A percentile compares a stretch with the other conserved stretches of the same genome.
These are phyloP conservation scores for Sinelater perroti DNA, from an alignment of 2,888 invertebrate genomes.

Conservation along the genomic window DNA sequence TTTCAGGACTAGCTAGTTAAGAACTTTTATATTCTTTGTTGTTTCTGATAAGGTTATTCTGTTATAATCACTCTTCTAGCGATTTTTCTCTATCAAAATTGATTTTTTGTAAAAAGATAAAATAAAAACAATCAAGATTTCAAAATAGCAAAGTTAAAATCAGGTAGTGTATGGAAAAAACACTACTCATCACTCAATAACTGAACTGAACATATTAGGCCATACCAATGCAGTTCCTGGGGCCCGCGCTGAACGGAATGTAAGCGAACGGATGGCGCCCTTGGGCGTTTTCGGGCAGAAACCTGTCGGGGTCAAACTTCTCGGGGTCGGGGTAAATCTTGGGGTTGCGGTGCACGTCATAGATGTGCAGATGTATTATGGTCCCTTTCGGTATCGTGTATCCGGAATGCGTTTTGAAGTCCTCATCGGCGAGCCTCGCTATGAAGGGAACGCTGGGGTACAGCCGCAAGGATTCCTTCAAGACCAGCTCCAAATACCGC, in stretches of 20 bases:
- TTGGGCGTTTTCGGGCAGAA: conserved; percentile 67
- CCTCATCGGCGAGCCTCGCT: conserved; percentile 59
- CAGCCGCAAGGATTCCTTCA: conserved; percentile 71
- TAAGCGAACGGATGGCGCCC: conserved; percentile 70
- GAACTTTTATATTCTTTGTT: too few species aligned
- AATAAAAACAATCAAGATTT: too few species aligned
- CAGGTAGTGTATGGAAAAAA: too few species aligned
- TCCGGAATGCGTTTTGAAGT: conserved; percentile 45
- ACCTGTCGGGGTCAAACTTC: conserved; percentile 75
- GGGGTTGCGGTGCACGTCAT: conserved; percentile 71
- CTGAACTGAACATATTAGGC: too few species aligned
- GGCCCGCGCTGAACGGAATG: conserved; percentile 75
- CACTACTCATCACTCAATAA: too few species aligned
- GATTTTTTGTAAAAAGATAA: too few species aligned
- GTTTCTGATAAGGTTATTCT: too few species aligned
- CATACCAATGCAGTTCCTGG: conserved; percentile 73
- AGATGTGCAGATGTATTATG: conserved; percentile 66
- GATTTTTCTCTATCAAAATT: too few species aligned
- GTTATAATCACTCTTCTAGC: too few species aligned
- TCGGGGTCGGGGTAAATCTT: conserved; percentile 72
- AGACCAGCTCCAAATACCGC: conserved; percentile 71
- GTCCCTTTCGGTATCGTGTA: conserved; percentile 63
- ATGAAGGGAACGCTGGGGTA: conserved; percentile 75
- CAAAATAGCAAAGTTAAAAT: too few species aligned
- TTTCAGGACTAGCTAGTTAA: too few species aligned